Base-by-base conservation (phyloP, 2,797 vertebrate species). In the Petrocephalus sullivani region DNA sequence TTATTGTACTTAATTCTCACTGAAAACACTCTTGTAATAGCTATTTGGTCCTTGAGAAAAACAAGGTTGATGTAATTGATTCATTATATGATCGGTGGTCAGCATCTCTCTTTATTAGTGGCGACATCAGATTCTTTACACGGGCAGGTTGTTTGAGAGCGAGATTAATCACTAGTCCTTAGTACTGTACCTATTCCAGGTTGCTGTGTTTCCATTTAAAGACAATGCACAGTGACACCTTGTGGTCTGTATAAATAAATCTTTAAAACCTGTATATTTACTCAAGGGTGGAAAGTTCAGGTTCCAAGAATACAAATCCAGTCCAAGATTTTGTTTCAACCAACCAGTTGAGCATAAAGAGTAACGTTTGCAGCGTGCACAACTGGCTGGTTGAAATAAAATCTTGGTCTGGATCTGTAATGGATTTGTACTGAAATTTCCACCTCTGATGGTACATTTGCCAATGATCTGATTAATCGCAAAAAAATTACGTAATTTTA, bases 221-320 rank as follows among this genome's bases (percentile, higher is more conserved):
- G 56, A 49, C 6, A 60, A 64, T 87, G 41, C 60, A 87, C 60
- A 87, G n/a, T 57, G 86, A 37, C 86, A 87, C 46, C 60, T 87
- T 64, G 58, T 87, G 86, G 86, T 8, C 12, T 46, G 14, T 8
- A 46, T 33, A 54, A 60, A 58, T 54, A 28, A 14, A 53, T 23
- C n/a, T 84, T 14, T 56, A 23, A 3, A 41, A 84, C 82, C 51
- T 28, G 82, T 82, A 53, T 82, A n/a, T 46, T n/a, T 82, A 71
- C 12, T 12, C 64, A 2, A 33, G 16, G 64, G 64, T 71, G 64
- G 64, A 37, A 71, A 71, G 12, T 37, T 12, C 12, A 71, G 64
- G 64, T 37, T 37, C 64, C 33, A 28, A 71, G 16, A 71, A 71
- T 71, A 37, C 14, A 37, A 14, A 37, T 71, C 64, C 33, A 71